Evolutionary conservation across 2,797 vertebrate species (phyloP).

Genomic region (Halcyon badia): DNA sequence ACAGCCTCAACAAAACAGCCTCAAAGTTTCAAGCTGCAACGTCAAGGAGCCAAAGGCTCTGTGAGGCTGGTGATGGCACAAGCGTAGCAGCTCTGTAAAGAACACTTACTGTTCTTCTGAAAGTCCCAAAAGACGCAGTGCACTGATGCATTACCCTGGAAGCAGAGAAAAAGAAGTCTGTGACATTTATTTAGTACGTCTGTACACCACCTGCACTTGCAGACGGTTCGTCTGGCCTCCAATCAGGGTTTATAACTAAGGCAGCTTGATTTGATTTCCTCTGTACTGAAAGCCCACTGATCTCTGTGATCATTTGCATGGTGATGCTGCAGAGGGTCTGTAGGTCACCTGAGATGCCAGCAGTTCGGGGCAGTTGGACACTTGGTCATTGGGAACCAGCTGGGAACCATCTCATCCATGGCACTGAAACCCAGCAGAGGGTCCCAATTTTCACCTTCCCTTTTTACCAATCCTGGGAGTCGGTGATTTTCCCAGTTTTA

Average conservation of each 20-base stretch:
- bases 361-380: background rate
- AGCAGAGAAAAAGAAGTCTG: slow-evolving; percentile 5
- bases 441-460: background rate
- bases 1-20: background rate
- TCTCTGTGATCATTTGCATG: background rate
- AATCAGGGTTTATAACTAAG: background rate
- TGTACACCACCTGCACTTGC: background rate
- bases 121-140: slow-evolving; percentile 92
- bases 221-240: background rate
- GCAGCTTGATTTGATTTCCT: background rate
- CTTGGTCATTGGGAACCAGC: background rate
- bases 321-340: background rate
- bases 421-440: background rate
- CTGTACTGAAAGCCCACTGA: background rate
- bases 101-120: slow-evolving; percentile 82
- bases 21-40: background rate
- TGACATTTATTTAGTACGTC: background rate
- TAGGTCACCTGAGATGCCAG: background rate
- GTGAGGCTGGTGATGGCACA: background rate
- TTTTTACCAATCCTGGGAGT: background rate
- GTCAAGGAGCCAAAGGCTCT: background rate
- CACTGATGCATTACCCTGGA: slow-evolving; percentile 78
- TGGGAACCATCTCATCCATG: background rate
- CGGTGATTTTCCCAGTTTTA: background rate
- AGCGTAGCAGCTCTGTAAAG: background rate